phyloP scores from a whole-genome alignment of 2,113 vertebrate genomes.

The Spilogale gracilis region DNA sequence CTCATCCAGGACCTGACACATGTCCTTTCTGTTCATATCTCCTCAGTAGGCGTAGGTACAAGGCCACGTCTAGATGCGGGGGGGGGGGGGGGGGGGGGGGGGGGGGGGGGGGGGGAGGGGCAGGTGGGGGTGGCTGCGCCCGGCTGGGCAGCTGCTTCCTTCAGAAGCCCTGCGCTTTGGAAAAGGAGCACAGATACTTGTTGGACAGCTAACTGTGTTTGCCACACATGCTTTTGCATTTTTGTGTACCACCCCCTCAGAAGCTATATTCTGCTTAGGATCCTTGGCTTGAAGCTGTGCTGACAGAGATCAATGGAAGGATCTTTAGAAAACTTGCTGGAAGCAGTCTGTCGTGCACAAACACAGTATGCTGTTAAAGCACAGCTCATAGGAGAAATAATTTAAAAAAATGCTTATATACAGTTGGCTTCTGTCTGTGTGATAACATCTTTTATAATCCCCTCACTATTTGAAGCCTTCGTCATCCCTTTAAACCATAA shows the following conservation, averaged over 20 bases:
- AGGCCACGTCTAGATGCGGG: not conserved
- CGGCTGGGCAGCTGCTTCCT: not conserved
- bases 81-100: rapidly evolving
- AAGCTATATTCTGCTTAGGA: not conserved
- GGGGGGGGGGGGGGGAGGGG: rapidly evolving
- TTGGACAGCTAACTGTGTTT: not conserved
- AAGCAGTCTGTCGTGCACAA: not conserved
- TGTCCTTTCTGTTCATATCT: not conserved
- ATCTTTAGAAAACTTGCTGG: not conserved
- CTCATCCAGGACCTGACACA: not conserved
- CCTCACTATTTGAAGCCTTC: not conserved
- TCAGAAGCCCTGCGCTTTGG: not conserved
- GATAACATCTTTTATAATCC: not conserved
- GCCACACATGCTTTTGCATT: not conserved
- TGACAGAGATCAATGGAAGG: not conserved
- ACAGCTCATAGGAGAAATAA: not conserved
- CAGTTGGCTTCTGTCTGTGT: not conserved
- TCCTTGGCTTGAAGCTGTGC: not conserved
- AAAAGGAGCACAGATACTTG: not conserved
- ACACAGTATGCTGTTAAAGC: not conserved
- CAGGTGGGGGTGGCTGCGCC: not conserved
- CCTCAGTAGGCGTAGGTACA: not conserved
- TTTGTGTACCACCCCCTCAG: not conserved
- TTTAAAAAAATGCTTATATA: not conserved
- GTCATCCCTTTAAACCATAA: not conserved